These are phyloP conservation scores for Leucophenga varia DNA, from an alignment of 1,140 invertebrate species.

Conservation along the genomic window DNA sequence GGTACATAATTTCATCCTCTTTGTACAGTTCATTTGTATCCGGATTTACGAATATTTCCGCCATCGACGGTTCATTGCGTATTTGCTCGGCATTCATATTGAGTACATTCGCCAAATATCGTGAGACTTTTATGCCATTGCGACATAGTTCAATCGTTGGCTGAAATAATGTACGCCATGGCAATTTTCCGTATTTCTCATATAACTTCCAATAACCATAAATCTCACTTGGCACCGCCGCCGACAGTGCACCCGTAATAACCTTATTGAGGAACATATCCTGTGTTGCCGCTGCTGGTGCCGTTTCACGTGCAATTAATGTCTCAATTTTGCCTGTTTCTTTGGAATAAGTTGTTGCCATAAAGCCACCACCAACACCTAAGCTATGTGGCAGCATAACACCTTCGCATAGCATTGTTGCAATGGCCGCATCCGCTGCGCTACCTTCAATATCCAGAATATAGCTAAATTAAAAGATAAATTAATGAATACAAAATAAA, in stretches of 20 bases:
- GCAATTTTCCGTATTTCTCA: constrained; percentile 71
- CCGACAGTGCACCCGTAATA: constrained; percentile 66
- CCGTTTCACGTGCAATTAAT: constrained; percentile 81
- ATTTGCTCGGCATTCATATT: constrained; percentile 62
- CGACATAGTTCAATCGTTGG: constrained; percentile 77
- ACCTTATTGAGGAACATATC: constrained; percentile 68
- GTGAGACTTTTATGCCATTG: constrained; percentile 69
- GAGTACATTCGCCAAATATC: constrained; percentile 69
- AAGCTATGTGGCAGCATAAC: constrained; percentile 82
- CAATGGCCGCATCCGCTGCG: constrained; percentile 87
- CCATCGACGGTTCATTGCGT: constrained; percentile 62
- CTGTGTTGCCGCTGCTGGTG: constrained; percentile 66
- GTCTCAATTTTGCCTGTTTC: constrained; percentile 62
- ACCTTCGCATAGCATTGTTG: constrained; percentile 83
- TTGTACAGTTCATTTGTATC: constrained; percentile 64
- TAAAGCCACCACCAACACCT: constrained; percentile 85
- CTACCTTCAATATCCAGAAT: constrained; percentile 76
- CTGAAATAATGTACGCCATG: constrained; percentile 78
- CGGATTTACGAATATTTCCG: constrained; percentile 69
- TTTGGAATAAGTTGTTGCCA: constrained; percentile 78
- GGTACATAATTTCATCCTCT: constrained; percentile 70
- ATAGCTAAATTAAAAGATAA: constrained; percentile 10
- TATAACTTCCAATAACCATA: constrained; percentile 82
- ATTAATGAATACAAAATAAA: not conserved
- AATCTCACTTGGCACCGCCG: constrained; percentile 90